Conservation (phyloP, 2,888 invertebrate genomes). For the Rutpela maculata region DNA sequence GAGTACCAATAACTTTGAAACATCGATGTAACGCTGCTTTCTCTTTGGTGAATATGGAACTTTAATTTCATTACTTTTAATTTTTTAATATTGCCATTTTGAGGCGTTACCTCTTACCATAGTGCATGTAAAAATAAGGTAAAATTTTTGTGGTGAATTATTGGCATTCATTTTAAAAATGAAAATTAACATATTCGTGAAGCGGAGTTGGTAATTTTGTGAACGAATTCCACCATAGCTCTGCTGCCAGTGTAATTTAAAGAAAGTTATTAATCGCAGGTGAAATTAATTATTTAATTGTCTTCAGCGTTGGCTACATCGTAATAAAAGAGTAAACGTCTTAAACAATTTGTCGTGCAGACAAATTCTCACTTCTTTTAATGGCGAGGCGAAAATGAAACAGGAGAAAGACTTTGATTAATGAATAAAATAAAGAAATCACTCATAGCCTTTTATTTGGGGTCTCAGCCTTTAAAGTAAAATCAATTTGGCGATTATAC, state of each 20-base stretch:
- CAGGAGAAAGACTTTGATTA: constrained; percentile 64
- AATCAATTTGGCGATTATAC: constrained; percentile 64
- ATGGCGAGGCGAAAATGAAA: constrained; percentile 49
- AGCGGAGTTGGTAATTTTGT: neutral
- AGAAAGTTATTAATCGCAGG: neutral
- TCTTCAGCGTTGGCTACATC: neutral
- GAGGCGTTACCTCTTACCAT: no score
- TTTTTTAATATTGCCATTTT: no score
- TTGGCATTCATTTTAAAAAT: neutral
- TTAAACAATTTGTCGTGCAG: constrained; percentile 51
- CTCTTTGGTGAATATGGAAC: no score
- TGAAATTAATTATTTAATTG: constrained; percentile 5
- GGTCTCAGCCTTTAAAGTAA: constrained; percentile 59
- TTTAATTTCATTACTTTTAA: no score
- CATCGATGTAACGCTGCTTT: no score
- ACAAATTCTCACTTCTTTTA: constrained; percentile 22
- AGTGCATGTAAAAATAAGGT: no score
- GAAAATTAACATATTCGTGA: neutral
- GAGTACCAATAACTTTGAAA: no score
- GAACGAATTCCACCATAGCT: neutral
- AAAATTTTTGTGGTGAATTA: no score
- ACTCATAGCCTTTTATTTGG: constrained; percentile 51
- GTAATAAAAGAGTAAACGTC: constrained; percentile 15
- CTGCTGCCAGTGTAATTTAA: neutral
- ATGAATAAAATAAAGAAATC: constrained; percentile 65